Conservation (phyloP, 2,888 invertebrate genomes). For the Phlogophora meticulosa region DNA sequence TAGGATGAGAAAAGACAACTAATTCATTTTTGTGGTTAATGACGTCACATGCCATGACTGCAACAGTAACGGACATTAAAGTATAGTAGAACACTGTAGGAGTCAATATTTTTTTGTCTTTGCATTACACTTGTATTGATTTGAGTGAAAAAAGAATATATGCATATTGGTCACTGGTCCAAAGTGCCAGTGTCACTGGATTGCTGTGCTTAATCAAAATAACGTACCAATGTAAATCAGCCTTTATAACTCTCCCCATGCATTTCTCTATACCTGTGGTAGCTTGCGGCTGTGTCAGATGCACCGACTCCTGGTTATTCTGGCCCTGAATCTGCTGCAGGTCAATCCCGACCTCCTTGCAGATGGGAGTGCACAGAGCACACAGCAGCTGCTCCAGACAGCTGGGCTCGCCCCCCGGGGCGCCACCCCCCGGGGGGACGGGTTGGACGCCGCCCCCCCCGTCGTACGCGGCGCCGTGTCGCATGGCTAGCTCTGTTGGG, state of each 20-base stretch:
- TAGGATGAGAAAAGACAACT: no score
- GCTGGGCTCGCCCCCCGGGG: conserved; percentile 72
- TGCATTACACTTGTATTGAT: no score
- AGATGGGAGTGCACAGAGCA: conserved; percentile 87
- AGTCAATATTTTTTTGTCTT: no score
- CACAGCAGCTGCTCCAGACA: conserved; percentile 88
- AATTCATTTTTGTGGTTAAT: no score
- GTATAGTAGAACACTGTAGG: no score
- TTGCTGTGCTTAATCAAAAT: no score
- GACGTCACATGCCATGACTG: no score
- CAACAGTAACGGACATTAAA: no score
- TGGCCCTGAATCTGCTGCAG: conserved; percentile 79
- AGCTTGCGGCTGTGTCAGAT: conserved; percentile 83
- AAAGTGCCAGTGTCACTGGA: no score
- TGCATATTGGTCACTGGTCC: no score
- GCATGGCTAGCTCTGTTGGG: conserved; percentile 84
- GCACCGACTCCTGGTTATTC: conserved; percentile 77
- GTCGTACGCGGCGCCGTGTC: conserved; percentile 81
- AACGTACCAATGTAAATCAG: no score
- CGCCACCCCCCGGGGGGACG: conserved; percentile 47
- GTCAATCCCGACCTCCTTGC: conserved; percentile 88
- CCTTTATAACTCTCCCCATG: neutral
- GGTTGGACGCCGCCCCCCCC: conserved; percentile 65
- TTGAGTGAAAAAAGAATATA: no score
- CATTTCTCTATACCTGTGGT: conserved; percentile 66